Conservation (phyloP, 1,140 invertebrate genomes). For the Aphaenogaster rudis region DNA sequence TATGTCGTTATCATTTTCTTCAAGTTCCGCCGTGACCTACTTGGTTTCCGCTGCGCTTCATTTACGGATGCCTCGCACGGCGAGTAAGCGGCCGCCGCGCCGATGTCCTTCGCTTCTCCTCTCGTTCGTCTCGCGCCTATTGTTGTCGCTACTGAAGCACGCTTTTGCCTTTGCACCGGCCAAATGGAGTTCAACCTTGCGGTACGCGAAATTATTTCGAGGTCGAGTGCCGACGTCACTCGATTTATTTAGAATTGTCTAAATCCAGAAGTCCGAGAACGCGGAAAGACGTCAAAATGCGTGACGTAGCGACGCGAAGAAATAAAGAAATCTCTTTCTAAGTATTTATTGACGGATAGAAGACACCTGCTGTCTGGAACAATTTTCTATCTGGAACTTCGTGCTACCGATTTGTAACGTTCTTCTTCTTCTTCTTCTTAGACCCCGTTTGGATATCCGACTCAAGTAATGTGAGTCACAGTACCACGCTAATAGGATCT, state of each 20-base stretch:
- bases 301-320: background rate
- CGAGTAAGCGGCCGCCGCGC: background rate
- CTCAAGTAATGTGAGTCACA: too few relatives aligned
- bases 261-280: slow-evolving; percentile 10
- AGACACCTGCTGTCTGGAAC: background rate
- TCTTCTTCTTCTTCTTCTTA: too few relatives aligned
- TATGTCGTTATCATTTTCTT: slow-evolving; percentile 35
- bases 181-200: slow-evolving; percentile 12
- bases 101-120: background rate
- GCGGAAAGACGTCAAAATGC: background rate
- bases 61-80: slow-evolving; percentile 25
- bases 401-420: background rate
- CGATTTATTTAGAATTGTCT: slow-evolving; percentile 48
- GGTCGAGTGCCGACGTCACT: background rate
- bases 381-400: background rate
- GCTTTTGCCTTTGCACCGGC: background rate
- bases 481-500: too few relatives aligned
- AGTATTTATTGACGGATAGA: background rate
- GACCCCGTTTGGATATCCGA: too few relatives aligned
- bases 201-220: slow-evolving; percentile 32
- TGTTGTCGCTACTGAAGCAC: slow-evolving; percentile 15
- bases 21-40: slow-evolving; percentile 11
- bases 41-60: background rate
- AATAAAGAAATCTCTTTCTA: background rate
- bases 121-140: slow-evolving; percentile 2